These are phyloP conservation scores for Agonopterix subpropinquella DNA, from an alignment of 2,888 invertebrate genomes.

Conservation along the genomic window DNA sequence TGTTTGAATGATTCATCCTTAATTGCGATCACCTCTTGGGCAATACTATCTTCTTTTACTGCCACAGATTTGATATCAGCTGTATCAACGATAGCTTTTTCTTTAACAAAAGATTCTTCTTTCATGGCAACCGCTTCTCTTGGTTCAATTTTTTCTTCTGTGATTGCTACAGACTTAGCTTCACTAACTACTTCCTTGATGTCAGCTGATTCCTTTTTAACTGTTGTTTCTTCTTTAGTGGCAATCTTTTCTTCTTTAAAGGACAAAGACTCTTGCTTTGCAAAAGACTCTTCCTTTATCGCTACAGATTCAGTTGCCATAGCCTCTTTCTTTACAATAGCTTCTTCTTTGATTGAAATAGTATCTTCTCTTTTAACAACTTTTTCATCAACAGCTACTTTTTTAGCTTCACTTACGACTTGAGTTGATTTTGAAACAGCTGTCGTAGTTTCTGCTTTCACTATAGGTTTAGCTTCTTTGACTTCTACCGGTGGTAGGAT, in stretches of 20 bases:
- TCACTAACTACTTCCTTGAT: no score
- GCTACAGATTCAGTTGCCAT: not conserved
- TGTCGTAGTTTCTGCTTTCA: no score
- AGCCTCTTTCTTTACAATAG: not conserved
- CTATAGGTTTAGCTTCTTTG: no score
- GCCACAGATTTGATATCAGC: not conserved
- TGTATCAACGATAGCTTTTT: not conserved
- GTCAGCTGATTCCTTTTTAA: no score
- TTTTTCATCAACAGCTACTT: no score
- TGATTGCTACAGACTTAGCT: not conserved
- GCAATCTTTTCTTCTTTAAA: no score
- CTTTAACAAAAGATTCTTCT: not conserved
- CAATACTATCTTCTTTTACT: not conserved
- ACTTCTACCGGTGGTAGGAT: no score
- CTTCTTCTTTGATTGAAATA: not conserved
- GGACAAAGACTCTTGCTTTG: no score
- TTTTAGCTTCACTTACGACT: no score
- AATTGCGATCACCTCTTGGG: not conserved
- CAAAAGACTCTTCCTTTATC: not conserved
- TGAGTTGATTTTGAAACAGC: no score
- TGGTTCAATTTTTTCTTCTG: not conserved
- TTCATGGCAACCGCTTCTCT: not conserved
- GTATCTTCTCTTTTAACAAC: constrained; percentile 11
- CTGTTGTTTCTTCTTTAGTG: no score
- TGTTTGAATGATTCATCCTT: not conserved